Base-by-base conservation (phyloP, 2,113 vertebrate species). In the Pavo muticus region DNA sequence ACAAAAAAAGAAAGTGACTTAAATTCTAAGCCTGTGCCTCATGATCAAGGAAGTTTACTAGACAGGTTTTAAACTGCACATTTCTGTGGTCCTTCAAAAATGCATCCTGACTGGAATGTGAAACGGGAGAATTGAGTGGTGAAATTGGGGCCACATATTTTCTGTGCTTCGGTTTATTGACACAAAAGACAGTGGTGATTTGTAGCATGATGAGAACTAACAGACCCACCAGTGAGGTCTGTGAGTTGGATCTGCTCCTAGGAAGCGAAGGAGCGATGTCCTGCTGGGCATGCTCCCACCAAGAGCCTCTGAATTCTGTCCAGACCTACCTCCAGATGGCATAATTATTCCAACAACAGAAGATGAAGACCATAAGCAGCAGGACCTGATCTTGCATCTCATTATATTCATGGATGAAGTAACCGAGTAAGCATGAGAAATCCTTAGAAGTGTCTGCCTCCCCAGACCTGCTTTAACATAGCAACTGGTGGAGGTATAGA, bases 91-190 rank as follows among this genome's bases (percentile, higher is more conserved):
- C 94, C 91, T 94, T 93, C 40, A 65, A 84, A 95, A 87, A 94
- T 93, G 78, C 65, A 30, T 91, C 71, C 32, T 71, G 93, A 79
- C 86, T 97, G 94, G 97, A 97, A 98, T 96, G 95, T 94, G 97
- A 96, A 97, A 96, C 91, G 65, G 91, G 93, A 78, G 92, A 95
- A 60, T 56, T 5, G 27, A 7, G 83, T 75, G 89, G 85, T 89
- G 90, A 84, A 86, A 69, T 6, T 37, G 69, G 42, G 71, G 42
- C 73, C 47, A 56, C 71, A 8, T 76, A 72, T 60, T 82, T 92
- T 79, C 81, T 72, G 65, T 47, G 32, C 95, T 88, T 95, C 76
- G 18, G 79, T 74, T 13, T 2, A 3, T 67, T 93, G 94, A 76
- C 67, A 73, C 9, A 47, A 78, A 71, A 71, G 90, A 86, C 76